Evolutionary conservation across 1,140 invertebrate genomes (phyloP).

Genomic region (Calosoma granatense): DNA sequence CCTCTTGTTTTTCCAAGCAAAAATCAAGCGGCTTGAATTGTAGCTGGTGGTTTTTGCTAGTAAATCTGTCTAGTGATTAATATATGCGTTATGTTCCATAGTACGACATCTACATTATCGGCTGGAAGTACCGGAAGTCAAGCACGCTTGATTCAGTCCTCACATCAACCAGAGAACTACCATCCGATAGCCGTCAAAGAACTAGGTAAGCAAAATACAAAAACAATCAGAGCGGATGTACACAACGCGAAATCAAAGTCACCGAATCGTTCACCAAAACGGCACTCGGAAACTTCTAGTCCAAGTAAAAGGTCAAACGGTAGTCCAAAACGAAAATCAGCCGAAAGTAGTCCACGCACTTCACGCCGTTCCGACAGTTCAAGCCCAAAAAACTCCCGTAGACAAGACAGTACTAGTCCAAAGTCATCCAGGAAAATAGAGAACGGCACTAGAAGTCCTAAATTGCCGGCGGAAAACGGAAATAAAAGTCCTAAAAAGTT

Average conservation of each 20-base stretch:
- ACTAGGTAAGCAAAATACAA: slow-evolving; percentile 58
- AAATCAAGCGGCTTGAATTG: too few species aligned
- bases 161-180: slow-evolving; percentile 82
- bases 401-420: slow-evolving; percentile 19
- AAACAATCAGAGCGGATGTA: slow-evolving; percentile 25
- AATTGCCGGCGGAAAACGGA: slow-evolving; percentile 12
- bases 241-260: slow-evolving; percentile 19
- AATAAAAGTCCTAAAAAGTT: slow-evolving; percentile 24
- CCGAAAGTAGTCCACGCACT: slow-evolving; percentile 18
- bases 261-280: slow-evolving; percentile 23
- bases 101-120: slow-evolving; percentile 86
- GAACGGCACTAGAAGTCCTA: slow-evolving; percentile 16
- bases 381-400: slow-evolving; percentile 20
- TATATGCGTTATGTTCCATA: slow-evolving; percentile 28
- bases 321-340: slow-evolving; percentile 13
- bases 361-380: slow-evolving; percentile 19
- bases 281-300: not conserved
- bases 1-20: too few species aligned
- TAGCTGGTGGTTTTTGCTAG: too few species aligned
- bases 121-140: slow-evolving; percentile 89
- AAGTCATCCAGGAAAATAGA: slow-evolving; percentile 16
- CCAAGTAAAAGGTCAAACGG: slow-evolving; percentile 11
- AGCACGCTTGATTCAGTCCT: slow-evolving; percentile 85
- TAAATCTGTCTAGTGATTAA: too few species aligned
- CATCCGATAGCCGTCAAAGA: slow-evolving; percentile 75